Evolutionary conservation across 2,797 vertebrate genomes (phyloP).

Genomic region (Ceryle rudis): DNA sequence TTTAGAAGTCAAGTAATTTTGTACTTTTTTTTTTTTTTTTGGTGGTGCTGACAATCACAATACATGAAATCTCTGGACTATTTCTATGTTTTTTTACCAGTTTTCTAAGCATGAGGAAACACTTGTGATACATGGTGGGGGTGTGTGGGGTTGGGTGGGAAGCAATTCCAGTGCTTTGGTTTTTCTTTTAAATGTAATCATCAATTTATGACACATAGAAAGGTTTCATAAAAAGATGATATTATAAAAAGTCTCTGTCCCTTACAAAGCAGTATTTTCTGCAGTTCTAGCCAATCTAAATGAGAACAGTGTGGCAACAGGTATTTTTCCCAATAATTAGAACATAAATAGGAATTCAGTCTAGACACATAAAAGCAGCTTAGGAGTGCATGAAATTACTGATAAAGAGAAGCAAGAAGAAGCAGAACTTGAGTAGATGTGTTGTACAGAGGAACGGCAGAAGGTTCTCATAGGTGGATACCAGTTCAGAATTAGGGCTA

Average conservation of each 20-base stretch:
- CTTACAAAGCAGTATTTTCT: not conserved
- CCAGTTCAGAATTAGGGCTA: not conserved
- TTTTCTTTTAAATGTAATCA: not conserved
- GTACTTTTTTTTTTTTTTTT: not conserved
- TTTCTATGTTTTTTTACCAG: not conserved
- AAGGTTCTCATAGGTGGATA: not conserved
- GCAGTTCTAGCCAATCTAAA: not conserved
- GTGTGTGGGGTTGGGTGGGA: not conserved
- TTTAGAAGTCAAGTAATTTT: not conserved
- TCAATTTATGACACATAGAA: not conserved
- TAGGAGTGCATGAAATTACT: not conserved
- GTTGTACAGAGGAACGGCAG: not conserved
- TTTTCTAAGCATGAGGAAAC: not conserved
- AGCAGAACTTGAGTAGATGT: not conserved
- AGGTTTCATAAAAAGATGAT: not conserved
- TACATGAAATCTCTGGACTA: not conserved
- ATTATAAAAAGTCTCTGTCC: not conserved
- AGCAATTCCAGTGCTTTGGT: not conserved
- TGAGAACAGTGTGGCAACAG: not conserved
- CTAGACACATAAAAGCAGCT: not conserved
- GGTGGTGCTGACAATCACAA: not conserved
- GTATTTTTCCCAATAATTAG: not conserved
- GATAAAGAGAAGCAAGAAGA: not conserved
- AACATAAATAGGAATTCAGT: not conserved
- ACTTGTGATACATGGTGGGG: fast-evolving